Evolutionary conservation across 1,140 invertebrate species (phyloP), one percentile per base, ranked within the genome.

Genomic region (Sitophilus oryzae): DNA sequence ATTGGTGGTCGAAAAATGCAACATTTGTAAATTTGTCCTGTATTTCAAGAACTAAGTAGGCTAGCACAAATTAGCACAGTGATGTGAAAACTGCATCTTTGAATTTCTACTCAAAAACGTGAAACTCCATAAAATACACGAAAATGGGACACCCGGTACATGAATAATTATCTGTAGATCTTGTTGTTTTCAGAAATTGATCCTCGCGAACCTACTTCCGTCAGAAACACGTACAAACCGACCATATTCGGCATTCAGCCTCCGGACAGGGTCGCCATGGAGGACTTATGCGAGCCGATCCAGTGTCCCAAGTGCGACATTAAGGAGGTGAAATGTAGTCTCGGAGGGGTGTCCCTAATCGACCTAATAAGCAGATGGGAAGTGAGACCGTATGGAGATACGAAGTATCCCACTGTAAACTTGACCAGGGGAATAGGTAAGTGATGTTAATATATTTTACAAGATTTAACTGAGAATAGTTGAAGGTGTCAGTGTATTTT

Each of bases 231-330:
- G 35, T 53, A 57, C 19, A 58, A 64, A 25, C 49, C 59, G 11
- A 73, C 68, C 60, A 72, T 79, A 10, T 80, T 75, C 56, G 80
- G 81, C 0, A 72, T 76, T n/a, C 66, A 71, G 15, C 79, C 81
- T 0, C 80, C 80, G 0, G 71, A 74, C 0, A 67, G 72, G 9
- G 73, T 72, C 0, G 75, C 76, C 0, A 72, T 75, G 52, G 80
- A 84, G 49, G 82, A 85, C 56, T 63, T 86, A 25, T 88, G 85
- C 61, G 79, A 79, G 16, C 76, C 77, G 0, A 69, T 75, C 8
- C 69, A 71, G 14, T 84, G 82, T 54, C 79, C 79, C 0, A 76
- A 83, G 15, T 84, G 82, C 63, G 68, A 76, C 18, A 68, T 74
- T 25, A 78, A 77, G 43, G 45, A 55, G 21, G 50, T 58, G 16